Conservation (phyloP, 2,888 invertebrate species). For the Trilocha varians region DNA sequence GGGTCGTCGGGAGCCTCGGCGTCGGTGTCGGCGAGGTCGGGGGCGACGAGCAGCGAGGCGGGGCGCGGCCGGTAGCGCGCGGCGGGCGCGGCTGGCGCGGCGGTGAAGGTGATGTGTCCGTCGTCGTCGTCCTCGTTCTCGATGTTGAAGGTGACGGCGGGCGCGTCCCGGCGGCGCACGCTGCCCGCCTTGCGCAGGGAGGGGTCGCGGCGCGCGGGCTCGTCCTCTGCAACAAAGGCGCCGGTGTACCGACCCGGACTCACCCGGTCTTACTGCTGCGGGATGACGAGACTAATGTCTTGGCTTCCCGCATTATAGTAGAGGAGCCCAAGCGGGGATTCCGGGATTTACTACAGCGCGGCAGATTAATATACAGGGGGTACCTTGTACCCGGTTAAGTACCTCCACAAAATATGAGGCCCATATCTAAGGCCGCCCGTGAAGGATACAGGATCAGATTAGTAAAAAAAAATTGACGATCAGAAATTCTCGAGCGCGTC, state of each 20-base stretch:
- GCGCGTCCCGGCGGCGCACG: conserved; percentile 35
- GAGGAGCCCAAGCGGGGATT: no score
- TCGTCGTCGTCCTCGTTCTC: conserved; percentile 56
- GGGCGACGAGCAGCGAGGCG: conserved; percentile 39
- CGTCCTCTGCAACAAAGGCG: conserved; percentile 53
- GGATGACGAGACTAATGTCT: conserved; percentile 1
- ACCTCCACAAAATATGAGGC: no score
- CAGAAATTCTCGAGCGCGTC: no score
- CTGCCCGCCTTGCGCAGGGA: conserved; percentile 46
- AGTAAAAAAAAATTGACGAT: no score
- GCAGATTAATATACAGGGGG: no score
- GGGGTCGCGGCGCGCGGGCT: conserved; percentile 45
- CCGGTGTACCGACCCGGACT: conserved; percentile 16
- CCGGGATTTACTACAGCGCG: no score
- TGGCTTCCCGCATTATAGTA: conserved; percentile 2
- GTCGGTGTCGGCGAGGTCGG: conserved; percentile 36
- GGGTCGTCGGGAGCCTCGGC: conserved; percentile 15
- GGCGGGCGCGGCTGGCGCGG: conserved; percentile 19
- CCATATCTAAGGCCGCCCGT: no score
- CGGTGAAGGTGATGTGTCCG: conserved; percentile 61
- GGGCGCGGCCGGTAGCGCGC: conserved; percentile 17
- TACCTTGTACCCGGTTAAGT: no score
- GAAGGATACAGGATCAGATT: no score
- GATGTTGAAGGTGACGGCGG: conserved; percentile 65
- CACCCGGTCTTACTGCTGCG: conserved; percentile 1